Percentiles rank a stretch among this genome's conserved stretches.
Evolutionary conservation across 2,888 invertebrate species (phyloP).

Genomic region (Choreutis nemorana): DNA sequence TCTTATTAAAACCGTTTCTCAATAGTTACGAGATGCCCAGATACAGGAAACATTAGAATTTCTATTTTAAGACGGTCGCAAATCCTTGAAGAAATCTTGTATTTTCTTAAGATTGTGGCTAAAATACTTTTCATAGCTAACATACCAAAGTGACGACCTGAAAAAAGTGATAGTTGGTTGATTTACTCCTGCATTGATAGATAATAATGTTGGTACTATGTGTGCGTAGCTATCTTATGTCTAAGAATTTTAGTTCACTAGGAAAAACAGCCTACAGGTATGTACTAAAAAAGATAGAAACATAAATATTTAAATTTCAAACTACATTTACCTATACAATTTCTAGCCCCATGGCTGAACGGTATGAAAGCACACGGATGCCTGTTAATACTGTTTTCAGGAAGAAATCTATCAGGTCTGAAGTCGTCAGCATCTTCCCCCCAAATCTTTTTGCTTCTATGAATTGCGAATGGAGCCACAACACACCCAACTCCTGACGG

Average conservation of each 20-base stretch:
- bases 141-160: slow-evolving; percentile 49
- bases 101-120: slow-evolving; percentile 29
- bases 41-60: slow-evolving; percentile 38
- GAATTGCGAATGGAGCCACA: slow-evolving; percentile 42
- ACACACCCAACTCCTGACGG: slow-evolving; percentile 53
- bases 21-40: slow-evolving; percentile 33
- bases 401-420: slow-evolving; percentile 67
- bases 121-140: slow-evolving; percentile 42
- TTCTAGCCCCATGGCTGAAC: slow-evolving; percentile 52
- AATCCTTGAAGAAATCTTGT: slow-evolving; percentile 24
- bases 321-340: slow-evolving; percentile 48
- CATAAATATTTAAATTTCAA: slow-evolving; percentile 1
- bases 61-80: slow-evolving; percentile 38
- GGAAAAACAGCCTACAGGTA: not conserved
- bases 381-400: slow-evolving; percentile 43
- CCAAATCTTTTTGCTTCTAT: slow-evolving; percentile 60
- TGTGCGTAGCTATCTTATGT: not conserved
- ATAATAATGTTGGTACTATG: not conserved
- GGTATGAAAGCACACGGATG: slow-evolving; percentile 56
- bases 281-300: not conserved
- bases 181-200: not conserved
- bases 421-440: slow-evolving; percentile 65
- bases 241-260: too few species aligned
- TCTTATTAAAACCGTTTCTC: slow-evolving; percentile 17
- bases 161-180: slow-evolving; percentile 10